phyloP scores from a whole-genome alignment of 2,888 invertebrate genomes.

The Dyspetes luteomarginatus region DNA sequence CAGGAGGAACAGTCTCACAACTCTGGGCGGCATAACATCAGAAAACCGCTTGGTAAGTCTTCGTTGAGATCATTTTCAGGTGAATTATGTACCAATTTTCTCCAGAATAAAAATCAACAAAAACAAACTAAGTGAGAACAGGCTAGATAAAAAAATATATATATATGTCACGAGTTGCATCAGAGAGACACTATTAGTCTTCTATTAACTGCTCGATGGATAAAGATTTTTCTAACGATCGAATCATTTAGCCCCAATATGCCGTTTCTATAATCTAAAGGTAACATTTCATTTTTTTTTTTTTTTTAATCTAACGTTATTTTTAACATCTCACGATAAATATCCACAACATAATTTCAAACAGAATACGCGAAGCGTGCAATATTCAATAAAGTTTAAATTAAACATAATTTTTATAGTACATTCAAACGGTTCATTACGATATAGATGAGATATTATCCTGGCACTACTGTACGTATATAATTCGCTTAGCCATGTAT shows the following conservation, averaged over 20 bases:
- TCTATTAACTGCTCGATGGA: constrained; percentile 29
- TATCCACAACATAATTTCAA: neutral
- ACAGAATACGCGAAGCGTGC: neutral
- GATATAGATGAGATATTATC: constrained; percentile 48
- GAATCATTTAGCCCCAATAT: constrained; percentile 40
- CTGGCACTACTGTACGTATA: constrained; percentile 64
- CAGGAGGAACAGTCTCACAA: constrained; percentile 83
- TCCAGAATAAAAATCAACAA: constrained; percentile 1
- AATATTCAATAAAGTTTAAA: neutral
- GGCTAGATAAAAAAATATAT: constrained; percentile 12
- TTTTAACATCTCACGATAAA: constrained; percentile 13
- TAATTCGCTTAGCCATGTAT: constrained; percentile 51
- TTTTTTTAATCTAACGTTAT: constrained; percentile 27
- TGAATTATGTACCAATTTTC: constrained; percentile 28
- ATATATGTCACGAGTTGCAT: constrained; percentile 40
- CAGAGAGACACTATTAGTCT: neutral
- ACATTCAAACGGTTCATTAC: constrained; percentile 16
- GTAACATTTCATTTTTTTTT: constrained; percentile 48
- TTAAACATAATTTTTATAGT: neutral
- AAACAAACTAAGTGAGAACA: constrained; percentile 10
- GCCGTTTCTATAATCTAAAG: constrained; percentile 59
- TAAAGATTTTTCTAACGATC: constrained; percentile 23
- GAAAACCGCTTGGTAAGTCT: constrained; percentile 86
- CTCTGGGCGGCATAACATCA: constrained; percentile 84
- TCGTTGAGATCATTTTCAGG: constrained; percentile 57